These are phyloP conservation scores for Notolabrus celidotus DNA, from an alignment of 2,797 vertebrate genomes.

Conservation along the genomic window DNA sequence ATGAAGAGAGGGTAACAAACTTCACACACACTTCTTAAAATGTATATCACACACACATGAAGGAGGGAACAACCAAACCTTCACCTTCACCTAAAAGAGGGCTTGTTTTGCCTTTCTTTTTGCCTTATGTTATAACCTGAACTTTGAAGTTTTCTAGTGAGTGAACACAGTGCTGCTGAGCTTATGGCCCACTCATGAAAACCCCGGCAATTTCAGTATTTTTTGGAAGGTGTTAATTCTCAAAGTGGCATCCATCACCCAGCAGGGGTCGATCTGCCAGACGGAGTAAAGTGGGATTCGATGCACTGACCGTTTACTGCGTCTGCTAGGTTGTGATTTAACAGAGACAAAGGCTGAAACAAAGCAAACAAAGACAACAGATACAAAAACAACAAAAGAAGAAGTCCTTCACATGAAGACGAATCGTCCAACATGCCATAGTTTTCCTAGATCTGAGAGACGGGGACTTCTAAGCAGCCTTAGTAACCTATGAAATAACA, in stretches of 20 bases:
- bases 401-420: not conserved
- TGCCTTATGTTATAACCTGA: no score
- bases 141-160: not conserved
- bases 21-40: constrained; percentile 15
- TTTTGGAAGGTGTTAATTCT: not conserved
- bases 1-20: constrained; percentile 93
- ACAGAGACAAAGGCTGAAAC: not conserved
- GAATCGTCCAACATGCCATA: no score
- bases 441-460: not conserved
- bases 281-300: not conserved
- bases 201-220: not conserved
- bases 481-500: no score
- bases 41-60: not conserved
- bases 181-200: not conserved
- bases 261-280: not conserved
- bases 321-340: not conserved
- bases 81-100: no score
- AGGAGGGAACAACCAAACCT: no score
- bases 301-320: not conserved
- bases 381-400: not conserved
- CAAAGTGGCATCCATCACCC: not conserved
- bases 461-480: no score
- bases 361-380: not conserved
- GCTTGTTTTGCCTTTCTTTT: no score
- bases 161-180: not conserved